phyloP scores from a whole-genome alignment of 2,888 invertebrate species.

The Bugulina stolonifera region DNA sequence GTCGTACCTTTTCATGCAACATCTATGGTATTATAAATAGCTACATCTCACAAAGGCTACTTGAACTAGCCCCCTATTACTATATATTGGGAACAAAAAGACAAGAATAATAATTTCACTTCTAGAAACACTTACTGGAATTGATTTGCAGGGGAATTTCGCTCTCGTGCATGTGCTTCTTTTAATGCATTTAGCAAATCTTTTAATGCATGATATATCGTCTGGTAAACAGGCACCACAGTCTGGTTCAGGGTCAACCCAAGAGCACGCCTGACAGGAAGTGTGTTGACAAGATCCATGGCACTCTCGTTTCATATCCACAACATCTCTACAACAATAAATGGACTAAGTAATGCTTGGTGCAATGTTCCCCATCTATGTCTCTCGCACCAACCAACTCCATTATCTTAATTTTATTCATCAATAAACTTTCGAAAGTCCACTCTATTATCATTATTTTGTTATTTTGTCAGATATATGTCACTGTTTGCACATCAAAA shows the following conservation, averaged over 20 bases:
- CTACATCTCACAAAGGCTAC: too few relatives aligned
- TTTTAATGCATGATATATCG: slow-evolving; percentile 46
- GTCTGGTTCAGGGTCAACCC: slow-evolving; percentile 35
- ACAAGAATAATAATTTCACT: too few relatives aligned
- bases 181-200: slow-evolving; percentile 45
- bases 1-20: not conserved
- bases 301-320: slow-evolving; percentile 40
- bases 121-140: not conserved
- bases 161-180: slow-evolving; percentile 38
- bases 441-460: too few relatives aligned
- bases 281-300: slow-evolving; percentile 50
- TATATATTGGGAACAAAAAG: too few relatives aligned
- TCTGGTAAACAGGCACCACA: slow-evolving; percentile 43
- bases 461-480: too few relatives aligned
- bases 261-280: slow-evolving; percentile 48
- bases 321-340: slow-evolving; percentile 37
- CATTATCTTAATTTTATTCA: not conserved
- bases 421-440: too few relatives aligned
- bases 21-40: too few relatives aligned
- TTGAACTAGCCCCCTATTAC: too few relatives aligned
- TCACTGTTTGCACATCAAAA: too few relatives aligned
- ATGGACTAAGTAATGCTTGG: too few relatives aligned
- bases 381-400: too few relatives aligned
- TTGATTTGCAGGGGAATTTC: slow-evolving; percentile 33
- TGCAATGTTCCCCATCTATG: too few relatives aligned